Evolutionary conservation across 2,888 invertebrate genomes (phyloP).

Genomic region (Chaetogeoica ovagalla): DNA sequence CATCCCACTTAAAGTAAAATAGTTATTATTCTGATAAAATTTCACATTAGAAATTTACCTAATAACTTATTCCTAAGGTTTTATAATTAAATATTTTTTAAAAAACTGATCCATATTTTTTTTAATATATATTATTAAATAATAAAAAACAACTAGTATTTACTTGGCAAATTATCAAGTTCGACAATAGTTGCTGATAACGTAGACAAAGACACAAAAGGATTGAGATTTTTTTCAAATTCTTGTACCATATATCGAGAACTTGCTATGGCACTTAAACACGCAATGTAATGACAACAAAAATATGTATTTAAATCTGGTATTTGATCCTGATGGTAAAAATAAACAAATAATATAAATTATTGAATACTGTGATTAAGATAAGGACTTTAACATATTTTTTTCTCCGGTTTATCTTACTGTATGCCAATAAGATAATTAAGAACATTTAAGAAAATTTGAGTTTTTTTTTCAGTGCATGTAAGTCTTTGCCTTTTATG

Average conservation of each 20-base stretch:
- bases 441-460: too few species aligned
- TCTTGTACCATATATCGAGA: slow-evolving; percentile 44
- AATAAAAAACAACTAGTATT: not conserved
- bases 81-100: not conserved
- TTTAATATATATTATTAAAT: too few species aligned
- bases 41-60: too few species aligned
- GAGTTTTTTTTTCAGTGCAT: too few species aligned
- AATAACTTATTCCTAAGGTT: not conserved
- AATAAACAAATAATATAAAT: not conserved
- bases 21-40: too few species aligned
- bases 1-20: too few species aligned
- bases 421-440: too few species aligned
- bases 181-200: slow-evolving; percentile 37
- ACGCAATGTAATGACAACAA: slow-evolving; percentile 49
- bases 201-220: slow-evolving; percentile 44
- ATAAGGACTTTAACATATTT: too few species aligned
- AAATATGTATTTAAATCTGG: slow-evolving; percentile 52
- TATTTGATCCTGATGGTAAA: slow-evolving; percentile 41
- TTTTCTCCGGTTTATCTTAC: too few species aligned
- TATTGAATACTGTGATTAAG: too few species aligned
- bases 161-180: slow-evolving; percentile 45
- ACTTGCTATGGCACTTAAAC: slow-evolving; percentile 50
- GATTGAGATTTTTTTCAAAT: slow-evolving; percentile 50
- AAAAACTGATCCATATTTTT: not conserved
- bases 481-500: too few species aligned